Evolutionary conservation across 2,797 vertebrate species (phyloP).

Genomic region (Trichosurus vulpecula): DNA sequence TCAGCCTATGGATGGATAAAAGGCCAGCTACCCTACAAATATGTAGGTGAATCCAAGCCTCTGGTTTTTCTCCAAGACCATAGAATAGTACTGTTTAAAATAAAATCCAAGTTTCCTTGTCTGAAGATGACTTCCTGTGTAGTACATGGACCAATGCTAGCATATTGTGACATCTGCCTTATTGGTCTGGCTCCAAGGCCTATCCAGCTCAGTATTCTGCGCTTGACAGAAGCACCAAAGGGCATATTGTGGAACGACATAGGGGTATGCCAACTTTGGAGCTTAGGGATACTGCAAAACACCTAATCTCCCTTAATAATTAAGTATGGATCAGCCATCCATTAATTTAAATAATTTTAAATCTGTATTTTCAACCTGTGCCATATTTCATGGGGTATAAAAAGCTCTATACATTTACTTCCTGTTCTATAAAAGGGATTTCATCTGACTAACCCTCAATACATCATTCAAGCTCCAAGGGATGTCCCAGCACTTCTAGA

Average conservation of each 20-base stretch:
- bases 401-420: neutral
- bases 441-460: conserved; percentile 24
- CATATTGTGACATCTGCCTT: neutral
- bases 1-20: conserved; percentile 5
- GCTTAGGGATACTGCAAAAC: neutral
- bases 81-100: conserved; percentile 32
- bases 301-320: conserved; percentile 16
- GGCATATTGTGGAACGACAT: neutral
- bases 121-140: conserved; percentile 23
- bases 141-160: neutral
- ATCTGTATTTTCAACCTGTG: conserved; percentile 34
- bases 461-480: conserved; percentile 30
- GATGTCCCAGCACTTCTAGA: neutral
- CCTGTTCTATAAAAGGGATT: conserved; percentile 8
- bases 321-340: neutral
- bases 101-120: conserved; percentile 16
- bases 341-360: conserved; percentile 20
- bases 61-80: neutral
- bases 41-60: conserved; percentile 17
- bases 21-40: conserved; percentile 30
- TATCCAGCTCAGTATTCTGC: neutral
- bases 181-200: neutral
- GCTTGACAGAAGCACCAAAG: neutral
- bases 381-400: conserved; percentile 40
- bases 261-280: neutral